Base-by-base conservation (phyloP, 2,113 vertebrate genomes). In the Ictalurus furcatus region DNA sequence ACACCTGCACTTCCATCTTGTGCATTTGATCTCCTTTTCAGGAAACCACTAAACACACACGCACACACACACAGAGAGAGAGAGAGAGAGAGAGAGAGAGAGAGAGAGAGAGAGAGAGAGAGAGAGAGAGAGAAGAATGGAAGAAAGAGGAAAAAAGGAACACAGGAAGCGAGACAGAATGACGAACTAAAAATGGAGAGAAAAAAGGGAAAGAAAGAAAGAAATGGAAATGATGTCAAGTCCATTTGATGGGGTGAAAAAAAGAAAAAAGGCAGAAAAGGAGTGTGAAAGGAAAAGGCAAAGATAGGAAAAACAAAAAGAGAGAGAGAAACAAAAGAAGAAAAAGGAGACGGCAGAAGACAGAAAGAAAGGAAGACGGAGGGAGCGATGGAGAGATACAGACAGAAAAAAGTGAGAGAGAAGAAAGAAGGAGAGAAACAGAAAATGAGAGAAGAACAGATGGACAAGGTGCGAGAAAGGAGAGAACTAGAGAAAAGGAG, bases 1-100 rank as follows among this genome's bases (percentile, higher is more conserved):
- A 37, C 37, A 37, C 37, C 37, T 37, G 37, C 30, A 71, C 14
- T 16, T 71, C 14, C 34, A 73, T 94, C 94, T 95, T 95, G 95
- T 94, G 95, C 96, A 95, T 96, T 96, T 97, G 52, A 73, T 86
- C 96, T 96, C 96, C 97, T 97, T 97, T 95, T 96, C 96, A 96
- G 97, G 96, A 95, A 97, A 97, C 96, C 95, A 95, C 9, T 40
- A 23, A 44, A 67, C 56, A 87, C 30, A 37, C 37, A 37, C 37
- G 3, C 37, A 37, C 37, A 37, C 37, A 37, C 37, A 37, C 37
- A 37, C 1, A 37, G 37, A 37, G 37, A 37, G 37, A 37, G 37
- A 44, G 44, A 44, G 44, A 44, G 44, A 44, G 44, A 44, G 44
- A 82, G 23, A 69, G 5, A 6, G 5, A 69, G 67, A 69, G 67